Percentiles rank a stretch among this genome's conserved stretches.
Evolutionary conservation across 1,140 invertebrate genomes (phyloP).

Genomic region (Neotoxoptera formosana): DNA sequence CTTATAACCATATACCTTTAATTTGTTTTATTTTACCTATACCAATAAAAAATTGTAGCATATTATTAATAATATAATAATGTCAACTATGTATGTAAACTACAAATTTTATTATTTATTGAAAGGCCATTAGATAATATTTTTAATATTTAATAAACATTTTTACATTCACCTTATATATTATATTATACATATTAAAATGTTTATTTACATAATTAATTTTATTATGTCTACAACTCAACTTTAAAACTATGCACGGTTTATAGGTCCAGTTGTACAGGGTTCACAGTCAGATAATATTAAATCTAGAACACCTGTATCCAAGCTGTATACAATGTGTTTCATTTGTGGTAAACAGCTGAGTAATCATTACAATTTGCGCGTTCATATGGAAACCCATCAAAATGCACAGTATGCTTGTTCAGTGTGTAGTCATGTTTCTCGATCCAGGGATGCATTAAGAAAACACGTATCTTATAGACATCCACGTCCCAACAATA

Average conservation of each 20-base stretch:
- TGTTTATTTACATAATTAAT: background rate
- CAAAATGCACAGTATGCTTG: slow-evolving; percentile 83
- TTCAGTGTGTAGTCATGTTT: slow-evolving; percentile 83
- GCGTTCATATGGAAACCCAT: slow-evolving; percentile 89
- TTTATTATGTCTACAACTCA: background rate
- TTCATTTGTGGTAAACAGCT: slow-evolving; percentile 85
- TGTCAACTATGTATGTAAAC: too few relatives aligned
- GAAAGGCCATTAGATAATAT: background rate
- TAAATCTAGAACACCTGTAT: slow-evolving; percentile 50
- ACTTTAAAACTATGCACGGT: background rate
- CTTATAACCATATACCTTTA: background rate
- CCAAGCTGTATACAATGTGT: slow-evolving; percentile 75
- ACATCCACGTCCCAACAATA: slow-evolving; percentile 67
- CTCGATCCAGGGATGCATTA: slow-evolving; percentile 82
- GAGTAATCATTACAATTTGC: slow-evolving; percentile 88
- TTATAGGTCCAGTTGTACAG: slow-evolving; percentile 54
- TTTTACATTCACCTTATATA: too few relatives aligned
- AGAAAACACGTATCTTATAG: slow-evolving; percentile 88
- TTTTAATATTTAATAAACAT: background rate
- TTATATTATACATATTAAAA: background rate
- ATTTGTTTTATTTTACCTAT: background rate
- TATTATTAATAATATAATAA: background rate
- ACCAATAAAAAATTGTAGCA: background rate
- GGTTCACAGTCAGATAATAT: slow-evolving; percentile 53
- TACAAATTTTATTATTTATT: background rate